Evolutionary conservation across 2,113 vertebrate genomes (phyloP), one percentile per base, ranked within the genome.

Genomic region (Furnarius figulus): DNA sequence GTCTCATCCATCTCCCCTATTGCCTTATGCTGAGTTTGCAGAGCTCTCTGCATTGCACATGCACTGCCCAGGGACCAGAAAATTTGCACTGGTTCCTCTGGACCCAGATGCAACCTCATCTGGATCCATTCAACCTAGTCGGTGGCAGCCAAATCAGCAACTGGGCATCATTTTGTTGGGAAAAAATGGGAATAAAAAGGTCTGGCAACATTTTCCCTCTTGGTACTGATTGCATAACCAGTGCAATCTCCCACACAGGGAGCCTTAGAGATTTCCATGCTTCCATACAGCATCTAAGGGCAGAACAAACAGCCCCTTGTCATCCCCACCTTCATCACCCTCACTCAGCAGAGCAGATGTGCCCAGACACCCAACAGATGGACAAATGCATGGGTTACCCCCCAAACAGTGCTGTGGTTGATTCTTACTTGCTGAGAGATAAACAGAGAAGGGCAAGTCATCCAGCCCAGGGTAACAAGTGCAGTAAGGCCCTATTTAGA

Each of bases 21-120:
- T n/a, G 85, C 90, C 75, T 50, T 1, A 3, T 4, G 59, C 33
- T 62, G 28, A 12, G 71, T 25, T 16, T 8, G 5, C 21, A 39
- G 22, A 49, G 62, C 14, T 30, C n/a, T 39, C 27, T 3, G 12
- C 3, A 0, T 3, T 24, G 21, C 8, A 0, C 0, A 0, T 0
- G 14, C 6, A 0, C 44, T 49, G 87, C 56, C 40, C 12, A 4
- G 22, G 30, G 40, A 67, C 6, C 40, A 39, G 67, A 24, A 79
- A 18, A 16, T 23, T 6, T 5, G 28, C 5, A 1, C 42, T 11
- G 15, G 7, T 46, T 75, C 58, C 37, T 74, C 62, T 30, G 31
- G 20, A 19, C 13, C 42, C 33, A 9, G 4, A 8, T 1, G 4
- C 10, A 65, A 5, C 31, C 25, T 49, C 4, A 40, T 40, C 82